Evolutionary conservation across 2,113 vertebrate species (phyloP), one percentile per base, ranked within the genome.

Genomic region (Ammodytes dubius): DNA sequence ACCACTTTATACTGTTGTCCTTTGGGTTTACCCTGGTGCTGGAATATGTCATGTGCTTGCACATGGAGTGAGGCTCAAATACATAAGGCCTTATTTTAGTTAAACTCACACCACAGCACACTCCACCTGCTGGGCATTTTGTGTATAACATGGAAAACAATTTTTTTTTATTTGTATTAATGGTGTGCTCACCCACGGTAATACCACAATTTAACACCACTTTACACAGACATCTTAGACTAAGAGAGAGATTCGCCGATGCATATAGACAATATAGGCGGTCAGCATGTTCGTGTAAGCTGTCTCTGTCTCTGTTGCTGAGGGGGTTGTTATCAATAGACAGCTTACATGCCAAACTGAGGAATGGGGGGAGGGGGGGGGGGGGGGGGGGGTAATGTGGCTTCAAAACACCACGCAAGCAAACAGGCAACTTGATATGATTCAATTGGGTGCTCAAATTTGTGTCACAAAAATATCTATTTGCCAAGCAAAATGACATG

Each of bases 71-170:
- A 83, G 43, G 73, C 68, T 70, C 6, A 7, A 67, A 9, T 49
- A 60, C 69, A 67, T 73, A 39, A 78, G 54, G 52, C 49, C 54
- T 45, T 54, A 63, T 86, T 77, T 52, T 43, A 27, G 14, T 77
- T 13, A 35, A 71, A 68, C 40, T 56, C 15, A 80, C 4, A 75
- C 53, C 47, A 64, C 68, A 78, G 49, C 46, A 61, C 17, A 89
- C 49, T 49, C 88, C 93, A 89, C 85, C 94, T 93, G 81, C 84
- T 89, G 94, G 91, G 4, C 14, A 19, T 53, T 1, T 49, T 40
- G 2, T 14, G 40, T 81, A 87, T 60, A 15, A 57, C 17, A 83
- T 3, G 37, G 27, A 1, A 39, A 0, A 47, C 13, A 12, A 3
- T 45, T 13, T 39, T 9, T 50, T 12, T 12, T 45, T 13, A 35